Evolutionary conservation across 92 coral and sea anemone species (phyloP), one percentile per base, ranked within the genome.

Genomic region (Pocillopora grandis): DNA sequence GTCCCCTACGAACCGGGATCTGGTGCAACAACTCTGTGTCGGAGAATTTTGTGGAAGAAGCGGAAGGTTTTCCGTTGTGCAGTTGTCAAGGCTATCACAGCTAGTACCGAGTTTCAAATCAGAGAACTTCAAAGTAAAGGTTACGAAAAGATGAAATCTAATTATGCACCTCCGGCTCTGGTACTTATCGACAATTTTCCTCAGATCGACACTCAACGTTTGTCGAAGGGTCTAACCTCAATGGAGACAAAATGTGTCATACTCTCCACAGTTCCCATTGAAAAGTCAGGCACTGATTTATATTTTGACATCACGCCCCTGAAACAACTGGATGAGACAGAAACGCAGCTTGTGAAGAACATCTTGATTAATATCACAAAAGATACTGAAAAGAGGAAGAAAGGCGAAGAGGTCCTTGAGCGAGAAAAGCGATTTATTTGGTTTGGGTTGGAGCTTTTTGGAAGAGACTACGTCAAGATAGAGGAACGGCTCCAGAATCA

Each of bases 1-100:
- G 64, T 91, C 18, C 79, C 87, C 18, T 91, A 91, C 42, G 94
- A 91, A 65, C 80, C 89, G 10, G 94, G 94, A 19, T 85, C 94
- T 57, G 94, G 94, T 10, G 94, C 91, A 35, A 80, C 94, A 0
- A 91, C 94, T 0, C 82, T 91, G 17, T 88, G 94, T 56, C 88
- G 94, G 19, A 85, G 91, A 48, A 85, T 91, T n/a, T 37, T 91
- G 52, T 91, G 94, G 94, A 66, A 81, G 2, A 91, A 70, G 35
- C 61, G 88, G 0, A 62, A 88, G 7, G 71, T 52, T 2, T 88
- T 52, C 66, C 83, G 94, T 36, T 91, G 91, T 76, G 94, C 94
- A 5, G 86, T 91, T 10, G 90, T 91, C 15, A 91, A 88, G 84
- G 87, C 91, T 0, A n/a, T 90, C 19, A 80, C 85, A 9, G 8